Conservation (phyloP, 2,113 vertebrate genomes). For the Apistogramma diplotaenia region DNA sequence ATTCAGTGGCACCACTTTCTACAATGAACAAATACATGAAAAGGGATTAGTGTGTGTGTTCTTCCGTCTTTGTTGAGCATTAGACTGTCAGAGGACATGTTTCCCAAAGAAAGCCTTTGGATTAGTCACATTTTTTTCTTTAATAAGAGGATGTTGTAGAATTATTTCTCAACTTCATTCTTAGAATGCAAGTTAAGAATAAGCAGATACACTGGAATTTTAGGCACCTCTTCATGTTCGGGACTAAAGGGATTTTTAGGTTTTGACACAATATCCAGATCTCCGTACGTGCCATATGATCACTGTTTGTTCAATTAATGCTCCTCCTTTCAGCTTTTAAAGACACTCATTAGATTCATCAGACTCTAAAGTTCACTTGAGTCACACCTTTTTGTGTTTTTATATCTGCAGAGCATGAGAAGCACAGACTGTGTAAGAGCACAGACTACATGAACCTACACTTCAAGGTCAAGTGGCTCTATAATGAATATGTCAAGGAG, state of each 20-base stretch:
- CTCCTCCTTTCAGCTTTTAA: too few relatives aligned
- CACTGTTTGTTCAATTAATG: neutral
- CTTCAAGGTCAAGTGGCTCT: slow-evolving; percentile 99
- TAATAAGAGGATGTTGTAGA: neutral
- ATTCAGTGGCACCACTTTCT: neutral
- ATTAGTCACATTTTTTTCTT: neutral
- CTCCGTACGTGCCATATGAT: neutral
- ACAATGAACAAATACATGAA: neutral
- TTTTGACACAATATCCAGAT: neutral
- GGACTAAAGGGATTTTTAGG: neutral
- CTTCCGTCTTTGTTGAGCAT: neutral
- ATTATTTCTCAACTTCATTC: neutral
- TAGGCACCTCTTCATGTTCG: neutral
- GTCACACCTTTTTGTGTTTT: neutral
- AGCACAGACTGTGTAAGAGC: slow-evolving; percentile 92
- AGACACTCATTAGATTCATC: too few relatives aligned
- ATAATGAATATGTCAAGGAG: slow-evolving; percentile 92
- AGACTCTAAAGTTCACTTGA: neutral
- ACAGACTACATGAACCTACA: slow-evolving; percentile 99
- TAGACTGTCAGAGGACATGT: neutral
- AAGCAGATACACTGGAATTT: neutral
- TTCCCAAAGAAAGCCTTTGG: neutral
- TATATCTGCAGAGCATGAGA: slow-evolving; percentile 87
- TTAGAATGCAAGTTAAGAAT: neutral
- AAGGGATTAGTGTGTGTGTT: neutral